Percentiles rank a stretch among this genome's conserved stretches.
Evolutionary conservation across 2,888 invertebrate genomes (phyloP).

Genomic region (Cheilosia variabilis): DNA sequence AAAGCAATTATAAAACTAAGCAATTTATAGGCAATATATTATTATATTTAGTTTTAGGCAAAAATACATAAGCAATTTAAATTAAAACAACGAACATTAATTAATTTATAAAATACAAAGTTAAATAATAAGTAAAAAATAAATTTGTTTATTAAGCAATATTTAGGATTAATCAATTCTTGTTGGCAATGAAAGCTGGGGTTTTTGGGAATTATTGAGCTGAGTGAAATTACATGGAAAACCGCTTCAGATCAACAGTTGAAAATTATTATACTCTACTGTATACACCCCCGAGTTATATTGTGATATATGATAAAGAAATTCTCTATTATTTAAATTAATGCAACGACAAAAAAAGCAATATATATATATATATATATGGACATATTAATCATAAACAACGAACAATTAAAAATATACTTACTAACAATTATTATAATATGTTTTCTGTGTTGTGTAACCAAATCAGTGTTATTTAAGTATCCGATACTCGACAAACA

Average conservation of each 20-base stretch:
- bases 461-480: slow-evolving; percentile 1
- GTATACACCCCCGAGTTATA: slow-evolving; percentile 28
- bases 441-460: slow-evolving; percentile 63
- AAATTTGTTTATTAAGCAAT: slow-evolving; percentile 37
- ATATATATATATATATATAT: slow-evolving; percentile 2
- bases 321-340: slow-evolving; percentile 5
- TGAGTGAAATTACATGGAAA: slow-evolving; percentile 78
- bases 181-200: slow-evolving; percentile 74
- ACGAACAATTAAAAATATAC: slow-evolving; percentile 53
- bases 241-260: background rate
- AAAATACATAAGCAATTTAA: slow-evolving; percentile 56
- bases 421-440: slow-evolving; percentile 16
- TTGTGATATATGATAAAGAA: slow-evolving; percentile 46
- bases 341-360: slow-evolving; percentile 7
- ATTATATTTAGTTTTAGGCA: slow-evolving; percentile 22
- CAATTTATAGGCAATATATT: slow-evolving; percentile 22
- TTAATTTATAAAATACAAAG: slow-evolving; percentile 27
- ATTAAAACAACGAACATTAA: slow-evolving; percentile 70
- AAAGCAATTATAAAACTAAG: slow-evolving; percentile 7
- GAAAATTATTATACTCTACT: slow-evolving; percentile 2
- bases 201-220: slow-evolving; percentile 77
- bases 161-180: slow-evolving; percentile 67
- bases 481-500: slow-evolving; percentile 58
- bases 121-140: slow-evolving; percentile 18
- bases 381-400: slow-evolving; percentile 19